Conservation (phyloP, 2,888 invertebrate genomes). For the Caenorhabditis sp. region DNA sequence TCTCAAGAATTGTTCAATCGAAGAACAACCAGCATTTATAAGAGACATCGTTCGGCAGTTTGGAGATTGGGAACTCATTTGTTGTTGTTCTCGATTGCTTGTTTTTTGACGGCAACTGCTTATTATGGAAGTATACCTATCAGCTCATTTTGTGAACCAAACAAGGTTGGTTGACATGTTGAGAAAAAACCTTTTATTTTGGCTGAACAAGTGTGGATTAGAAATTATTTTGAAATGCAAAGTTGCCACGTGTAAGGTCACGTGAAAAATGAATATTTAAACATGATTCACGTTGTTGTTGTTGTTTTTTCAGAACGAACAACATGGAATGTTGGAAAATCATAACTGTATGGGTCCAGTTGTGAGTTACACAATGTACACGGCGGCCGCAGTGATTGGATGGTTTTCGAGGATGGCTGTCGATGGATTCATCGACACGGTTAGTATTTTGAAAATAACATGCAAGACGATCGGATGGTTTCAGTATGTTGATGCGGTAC, state of each 20-base stretch:
- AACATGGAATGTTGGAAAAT: no score
- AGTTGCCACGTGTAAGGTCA: no score
- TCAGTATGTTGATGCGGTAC: conserved; percentile 21
- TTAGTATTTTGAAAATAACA: conserved; percentile 6
- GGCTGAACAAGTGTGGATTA: no score
- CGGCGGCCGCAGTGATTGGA: conserved; percentile 45
- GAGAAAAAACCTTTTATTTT: no score
- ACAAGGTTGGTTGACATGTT: no score
- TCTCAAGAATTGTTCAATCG: conserved; percentile 24
- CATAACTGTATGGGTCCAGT: conserved; percentile 40
- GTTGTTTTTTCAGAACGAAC: no score
- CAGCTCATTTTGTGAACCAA: conserved; percentile 20
- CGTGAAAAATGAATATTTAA: no score
- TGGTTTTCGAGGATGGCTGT: conserved; percentile 53
- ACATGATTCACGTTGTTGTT: no score
- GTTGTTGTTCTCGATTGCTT: conserved; percentile 26
- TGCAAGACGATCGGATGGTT: neutral
- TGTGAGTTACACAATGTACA: conserved; percentile 38
- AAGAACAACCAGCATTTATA: conserved; percentile 18
- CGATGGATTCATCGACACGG: conserved; percentile 52
- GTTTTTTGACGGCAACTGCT: conserved; percentile 26
- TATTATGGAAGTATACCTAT: conserved; percentile 30
- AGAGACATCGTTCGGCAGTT: conserved; percentile 30
- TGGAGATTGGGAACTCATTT: conserved; percentile 36
- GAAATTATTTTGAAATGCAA: no score